These are phyloP conservation scores for Halyomorpha halys DNA, from an alignment of 1,140 invertebrate genomes.

Conservation along the genomic window DNA sequence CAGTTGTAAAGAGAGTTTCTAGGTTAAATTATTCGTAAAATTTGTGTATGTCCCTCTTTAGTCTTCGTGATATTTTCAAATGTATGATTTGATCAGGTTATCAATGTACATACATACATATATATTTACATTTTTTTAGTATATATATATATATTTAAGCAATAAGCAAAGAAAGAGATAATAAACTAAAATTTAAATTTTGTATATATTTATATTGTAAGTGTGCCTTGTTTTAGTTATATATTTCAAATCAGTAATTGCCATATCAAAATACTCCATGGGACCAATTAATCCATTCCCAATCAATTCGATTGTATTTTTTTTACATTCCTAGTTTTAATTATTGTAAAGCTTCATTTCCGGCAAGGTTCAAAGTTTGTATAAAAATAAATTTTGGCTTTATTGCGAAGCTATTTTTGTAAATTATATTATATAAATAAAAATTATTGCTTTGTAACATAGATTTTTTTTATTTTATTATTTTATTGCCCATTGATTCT, in stretches of 20 bases:
- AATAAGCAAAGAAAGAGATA: neutral
- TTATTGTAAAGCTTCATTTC: slow-evolving; percentile 14
- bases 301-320: neutral
- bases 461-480: slow-evolving; percentile 10
- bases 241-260: slow-evolving; percentile 7
- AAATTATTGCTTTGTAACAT: slow-evolving; percentile 16
- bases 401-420: slow-evolving; percentile 17
- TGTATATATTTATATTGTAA: slow-evolving; percentile 8
- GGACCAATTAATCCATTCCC: slow-evolving; percentile 16
- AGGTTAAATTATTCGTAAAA: neutral
- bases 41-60: slow-evolving; percentile 6
- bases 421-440: slow-evolving; percentile 23
- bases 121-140: slow-evolving; percentile 6
- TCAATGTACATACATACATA: neutral
- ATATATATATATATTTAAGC: neutral
- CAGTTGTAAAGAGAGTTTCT: neutral
- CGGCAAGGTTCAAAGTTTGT: slow-evolving; percentile 14
- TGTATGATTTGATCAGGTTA: slow-evolving; percentile 14
- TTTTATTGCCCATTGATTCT: neutral
- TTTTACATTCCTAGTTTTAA: slow-evolving; percentile 7
- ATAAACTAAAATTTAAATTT: neutral
- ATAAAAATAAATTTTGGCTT: slow-evolving; percentile 8
- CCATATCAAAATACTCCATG: slow-evolving; percentile 16
- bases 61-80: slow-evolving; percentile 13
- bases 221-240: slow-evolving; percentile 11